Base-by-base conservation (phyloP, 2,888 invertebrate species). In the Drosophila glabriapex region DNA sequence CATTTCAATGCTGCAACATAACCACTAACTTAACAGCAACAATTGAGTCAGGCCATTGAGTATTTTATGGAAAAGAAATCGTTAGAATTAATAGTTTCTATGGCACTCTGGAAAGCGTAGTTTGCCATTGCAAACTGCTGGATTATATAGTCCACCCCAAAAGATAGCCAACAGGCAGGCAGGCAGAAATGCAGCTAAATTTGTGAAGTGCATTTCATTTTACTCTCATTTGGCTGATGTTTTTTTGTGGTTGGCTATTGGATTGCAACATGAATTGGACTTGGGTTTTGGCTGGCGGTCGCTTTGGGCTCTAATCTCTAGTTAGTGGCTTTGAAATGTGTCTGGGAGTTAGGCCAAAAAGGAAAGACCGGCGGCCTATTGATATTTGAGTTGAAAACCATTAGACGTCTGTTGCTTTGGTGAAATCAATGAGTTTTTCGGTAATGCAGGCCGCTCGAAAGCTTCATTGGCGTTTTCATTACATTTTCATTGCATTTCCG, bases 401-500 rank as follows among this genome's bases (percentile, higher is more conserved):
- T 53, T 60, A 49, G 67, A 50, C 59, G 55, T 61, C 68, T 54
- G 59, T 65, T 61, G 67, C 53, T n/a, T 50, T 66, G 41, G 19
- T 31, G 39, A 68, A 67, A 80, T 76, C 80, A 83, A 68, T 72
- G 80, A 56, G 63, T 50, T 63, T 41, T 66, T 67, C 31, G 39
- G 61, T 59, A 59, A 61, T 28, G 64, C 12, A 16, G 28, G 50
- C 43, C 28, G 58, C 25, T 28, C 31, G 10, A n/a, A 66, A 64
- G 68, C 69, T 71, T 75, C 73, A 80, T 78, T 78, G 78, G 54
- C 54, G 52, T 68, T 83, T 72, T 70, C 69, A 85, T 78, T 76
- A 70, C 72, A 68, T 76, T 90, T 80, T 75, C 83, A 88, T 88
- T 85, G 75, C 56, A 68, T 73, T 90, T 87, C 74, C 74, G 75